Conservation (phyloP, 2,888 invertebrate genomes). For the Hypomecis punctinalis region DNA sequence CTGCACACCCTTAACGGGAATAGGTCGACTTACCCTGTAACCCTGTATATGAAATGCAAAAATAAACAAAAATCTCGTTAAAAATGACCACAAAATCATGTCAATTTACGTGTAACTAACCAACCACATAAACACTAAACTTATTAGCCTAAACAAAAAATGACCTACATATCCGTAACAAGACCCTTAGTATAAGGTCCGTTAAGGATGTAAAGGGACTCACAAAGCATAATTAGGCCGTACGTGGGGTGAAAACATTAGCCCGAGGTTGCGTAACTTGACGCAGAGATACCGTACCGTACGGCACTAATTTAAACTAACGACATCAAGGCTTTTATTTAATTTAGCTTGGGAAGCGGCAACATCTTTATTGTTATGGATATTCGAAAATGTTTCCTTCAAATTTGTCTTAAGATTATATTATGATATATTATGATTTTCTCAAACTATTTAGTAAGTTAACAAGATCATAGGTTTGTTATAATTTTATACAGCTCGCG, state of each 20-base stretch:
- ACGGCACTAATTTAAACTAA: constrained; percentile 27
- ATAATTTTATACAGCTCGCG: too few relatives aligned
- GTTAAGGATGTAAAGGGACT: constrained; percentile 27
- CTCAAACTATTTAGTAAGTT: too few relatives aligned
- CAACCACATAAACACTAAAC: neutral
- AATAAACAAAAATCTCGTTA: too few relatives aligned
- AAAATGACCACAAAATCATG: too few relatives aligned
- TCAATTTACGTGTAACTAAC: neutral
- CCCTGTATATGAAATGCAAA: too few relatives aligned
- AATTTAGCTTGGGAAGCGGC: constrained; percentile 16
- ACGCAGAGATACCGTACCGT: constrained; percentile 12
- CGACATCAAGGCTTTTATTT: constrained; percentile 26
- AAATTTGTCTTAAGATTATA: neutral
- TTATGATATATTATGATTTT: too few relatives aligned
- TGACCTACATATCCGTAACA: constrained; percentile 14
- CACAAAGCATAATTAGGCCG: constrained; percentile 31
- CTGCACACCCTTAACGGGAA: too few relatives aligned
- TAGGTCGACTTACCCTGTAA: too few relatives aligned
- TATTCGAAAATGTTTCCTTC: neutral
- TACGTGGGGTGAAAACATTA: constrained; percentile 33
- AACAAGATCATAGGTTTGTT: too few relatives aligned
- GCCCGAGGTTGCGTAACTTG: constrained; percentile 18
- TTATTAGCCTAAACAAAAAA: constrained; percentile 12
- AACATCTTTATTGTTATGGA: constrained; percentile 12
- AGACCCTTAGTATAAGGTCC: constrained; percentile 13